phyloP scores from a whole-genome alignment of 2,797 vertebrate species.

The Phalloptychus januarius region DNA sequence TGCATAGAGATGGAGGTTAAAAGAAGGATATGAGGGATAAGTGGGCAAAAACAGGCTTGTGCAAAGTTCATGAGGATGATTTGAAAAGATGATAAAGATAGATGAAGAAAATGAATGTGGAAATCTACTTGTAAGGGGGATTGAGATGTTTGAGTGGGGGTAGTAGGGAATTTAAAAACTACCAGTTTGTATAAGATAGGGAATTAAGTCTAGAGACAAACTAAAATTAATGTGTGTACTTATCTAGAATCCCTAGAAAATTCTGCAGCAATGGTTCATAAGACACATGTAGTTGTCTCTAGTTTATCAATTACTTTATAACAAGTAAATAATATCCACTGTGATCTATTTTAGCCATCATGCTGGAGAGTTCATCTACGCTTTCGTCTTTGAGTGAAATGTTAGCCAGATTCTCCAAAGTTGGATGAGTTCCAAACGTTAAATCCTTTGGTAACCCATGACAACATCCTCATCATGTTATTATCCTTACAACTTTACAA shows the following conservation, averaged over 20 bases:
- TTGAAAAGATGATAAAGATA: neutral
- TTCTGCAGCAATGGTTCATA: neutral
- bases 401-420: neutral
- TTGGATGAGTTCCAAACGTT: neutral
- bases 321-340: neutral
- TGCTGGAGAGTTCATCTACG: neutral
- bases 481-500: neutral
- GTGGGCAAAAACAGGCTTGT: neutral
- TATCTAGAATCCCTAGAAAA: neutral
- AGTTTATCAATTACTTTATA: neutral
- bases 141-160: neutral
- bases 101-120: neutral
- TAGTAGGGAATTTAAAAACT: neutral
- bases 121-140: neutral
- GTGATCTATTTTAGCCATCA: neutral
- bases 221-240: neutral
- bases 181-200: neutral
- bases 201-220: neutral
- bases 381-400: neutral
- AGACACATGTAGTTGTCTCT: neutral
- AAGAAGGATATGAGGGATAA: neutral
- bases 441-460: neutral
- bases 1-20: neutral
- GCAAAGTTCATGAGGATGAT: neutral
- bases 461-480: no score